These are phyloP conservation scores for Quadroppia sp. DNA, from an alignment of 2,888 invertebrate genomes.

Conservation along the genomic window DNA sequence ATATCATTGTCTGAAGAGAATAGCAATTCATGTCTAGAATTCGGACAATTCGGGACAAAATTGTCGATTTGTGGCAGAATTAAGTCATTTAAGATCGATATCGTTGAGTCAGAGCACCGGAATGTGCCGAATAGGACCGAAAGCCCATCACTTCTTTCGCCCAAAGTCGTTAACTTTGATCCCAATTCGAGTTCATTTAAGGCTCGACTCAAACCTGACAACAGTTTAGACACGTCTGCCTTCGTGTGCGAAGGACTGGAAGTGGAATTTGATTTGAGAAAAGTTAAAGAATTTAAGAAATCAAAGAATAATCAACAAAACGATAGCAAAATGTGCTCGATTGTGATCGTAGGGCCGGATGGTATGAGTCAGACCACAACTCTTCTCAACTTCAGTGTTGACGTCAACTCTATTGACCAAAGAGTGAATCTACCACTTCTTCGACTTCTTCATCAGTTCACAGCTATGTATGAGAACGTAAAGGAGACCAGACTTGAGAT, in stretches of 20 bases:
- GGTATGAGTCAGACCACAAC: conserved; percentile 66
- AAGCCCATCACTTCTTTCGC: conserved; percentile 13
- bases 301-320: conserved; percentile 47
- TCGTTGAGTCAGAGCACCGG: conserved; percentile 78
- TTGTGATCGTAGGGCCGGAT: conserved; percentile 64
- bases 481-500: conserved; percentile 89
- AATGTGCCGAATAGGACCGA: conserved; percentile 30
- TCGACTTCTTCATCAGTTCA: conserved; percentile 87
- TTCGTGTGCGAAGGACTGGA: conserved; percentile 88
- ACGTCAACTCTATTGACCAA: conserved; percentile 84
- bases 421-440: conserved; percentile 95
- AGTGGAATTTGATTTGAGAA: conserved; percentile 79
- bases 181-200: conserved; percentile 47
- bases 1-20: conserved; percentile 62
- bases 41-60: conserved; percentile 68
- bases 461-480: conserved; percentile 95
- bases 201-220: conserved; percentile 60
- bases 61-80: conserved; percentile 63
- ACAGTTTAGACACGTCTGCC: conserved; percentile 69
- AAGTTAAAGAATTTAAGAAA: conserved; percentile 73
- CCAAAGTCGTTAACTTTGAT: conserved; percentile 39
- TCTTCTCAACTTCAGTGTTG: conserved; percentile 80
- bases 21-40: conserved; percentile 33
- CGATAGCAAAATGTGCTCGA: conserved; percentile 58
- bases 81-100: conserved; percentile 84